A percentile compares a stretch with the other conserved stretches of the same genome.
phyloP scores from a whole-genome alignment of 2,888 invertebrate genomes.

The Ectemnius lituratus region DNA sequence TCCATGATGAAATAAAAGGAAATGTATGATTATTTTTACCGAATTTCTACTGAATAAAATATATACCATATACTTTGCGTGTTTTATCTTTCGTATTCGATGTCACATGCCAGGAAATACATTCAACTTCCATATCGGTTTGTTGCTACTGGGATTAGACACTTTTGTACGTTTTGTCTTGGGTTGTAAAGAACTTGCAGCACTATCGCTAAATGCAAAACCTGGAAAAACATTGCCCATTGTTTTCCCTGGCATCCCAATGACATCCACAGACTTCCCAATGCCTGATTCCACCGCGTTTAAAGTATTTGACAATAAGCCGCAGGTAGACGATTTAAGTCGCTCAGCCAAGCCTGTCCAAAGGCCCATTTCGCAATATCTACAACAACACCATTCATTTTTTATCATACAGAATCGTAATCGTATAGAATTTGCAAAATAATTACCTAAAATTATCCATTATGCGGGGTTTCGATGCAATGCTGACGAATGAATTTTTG shows the following conservation, averaged over 20 bases:
- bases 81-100: too few relatives aligned
- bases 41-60: too few relatives aligned
- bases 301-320: conserved; percentile 55
- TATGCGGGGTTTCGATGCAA: conserved; percentile 78
- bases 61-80: too few relatives aligned
- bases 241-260: conserved; percentile 8
- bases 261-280: conserved; percentile 15
- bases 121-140: too few relatives aligned
- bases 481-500: conserved; percentile 80
- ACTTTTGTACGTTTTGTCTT: neutral
- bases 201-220: neutral
- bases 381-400: conserved; percentile 53
- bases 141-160: neutral
- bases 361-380: conserved; percentile 84
- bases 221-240: neutral
- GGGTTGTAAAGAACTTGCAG: neutral
- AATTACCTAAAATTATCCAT: conserved; percentile 72
- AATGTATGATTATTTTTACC: conserved; percentile 1
- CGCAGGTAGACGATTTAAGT: conserved; percentile 80
- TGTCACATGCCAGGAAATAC: too few relatives aligned
- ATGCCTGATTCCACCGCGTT: conserved; percentile 21
- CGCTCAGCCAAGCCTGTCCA: conserved; percentile 83
- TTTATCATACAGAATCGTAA: too few relatives aligned
- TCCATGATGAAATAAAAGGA: conserved; percentile 38
- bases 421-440: neutral